Evolutionary conservation across 1,140 invertebrate genomes (phyloP).

Genomic region (Temnothorax curvispinosus): DNA sequence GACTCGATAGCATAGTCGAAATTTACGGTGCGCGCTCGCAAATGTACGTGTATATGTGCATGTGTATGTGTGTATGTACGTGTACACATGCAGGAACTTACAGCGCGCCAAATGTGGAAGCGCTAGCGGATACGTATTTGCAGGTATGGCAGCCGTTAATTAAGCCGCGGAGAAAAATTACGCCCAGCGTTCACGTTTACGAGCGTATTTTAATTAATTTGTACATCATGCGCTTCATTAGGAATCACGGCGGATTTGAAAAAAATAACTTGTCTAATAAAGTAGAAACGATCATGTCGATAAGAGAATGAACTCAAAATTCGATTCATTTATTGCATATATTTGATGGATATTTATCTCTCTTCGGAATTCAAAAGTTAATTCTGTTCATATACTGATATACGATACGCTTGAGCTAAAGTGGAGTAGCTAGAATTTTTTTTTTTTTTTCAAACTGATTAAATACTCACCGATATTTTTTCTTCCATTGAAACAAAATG

Average conservation of each 20-base stretch:
- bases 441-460: slow-evolving; percentile 1
- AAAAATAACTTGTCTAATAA: not conserved
- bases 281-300: not conserved
- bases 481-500: not conserved
- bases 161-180: slow-evolving; percentile 49
- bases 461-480: slow-evolving; percentile 1
- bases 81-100: not conserved
- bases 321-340: not conserved
- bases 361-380: not conserved
- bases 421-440: too few species aligned
- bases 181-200: not conserved
- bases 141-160: slow-evolving; percentile 34
- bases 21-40: slow-evolving; percentile 46
- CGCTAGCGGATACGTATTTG: slow-evolving; percentile 20
- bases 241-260: slow-evolving; percentile 2
- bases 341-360: not conserved
- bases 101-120: not conserved
- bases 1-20: slow-evolving; percentile 49
- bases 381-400: not conserved
- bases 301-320: not conserved
- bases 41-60: not conserved
- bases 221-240: not conserved
- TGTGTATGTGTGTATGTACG: not conserved
- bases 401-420: not conserved
- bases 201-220: slow-evolving; percentile 29